Evolutionary conservation across 2,888 invertebrate species (phyloP), one percentile per base, ranked within the genome.

Genomic region (Falcaria lacertinaria): DNA sequence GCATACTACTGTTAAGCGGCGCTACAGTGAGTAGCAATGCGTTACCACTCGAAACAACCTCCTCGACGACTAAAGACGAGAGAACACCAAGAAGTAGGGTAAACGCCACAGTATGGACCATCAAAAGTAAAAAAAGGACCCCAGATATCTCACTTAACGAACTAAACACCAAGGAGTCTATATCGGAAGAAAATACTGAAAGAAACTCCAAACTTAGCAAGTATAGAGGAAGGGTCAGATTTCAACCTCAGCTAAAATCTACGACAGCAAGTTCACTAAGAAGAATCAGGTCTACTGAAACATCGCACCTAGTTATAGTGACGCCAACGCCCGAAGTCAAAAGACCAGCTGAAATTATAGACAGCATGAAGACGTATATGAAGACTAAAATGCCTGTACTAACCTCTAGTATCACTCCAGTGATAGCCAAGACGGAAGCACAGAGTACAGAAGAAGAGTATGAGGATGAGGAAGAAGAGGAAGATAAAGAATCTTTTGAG

Each of bases 161-260:
- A 64, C 59, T 89, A 32, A 78, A 74, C 41, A 75, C 79, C 39
- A 86, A 87, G 64, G 86, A 82, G 39, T 66, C 79, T 2, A 74
- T 71, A 1, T 81, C 84, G 11, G 87, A 87, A 59, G 89, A 88
- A 60, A 72, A 82, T 44, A 72, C 81, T 33, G 87, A 87, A 28
- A 85, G 86, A 64, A 87, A 88, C 64, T 81, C 80, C n/a, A 89
- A 87, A 72, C 84, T 86, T 50, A 89, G 87, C 65, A 28, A 28
- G 28, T 76, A 82, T 42, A 75, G 89, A 52, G 89, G 89, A 79
- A 85, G 82, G 60, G 73, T 86, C 0, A 69, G 74, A 50, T 89
- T 73, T 42, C 60, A 69, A 28, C 39, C 80, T 8, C 67, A 70
- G 48, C 39, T 54, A 1, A 82, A 78, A 61, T 62, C 80, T 11